Conservation (phyloP, 2,888 invertebrate species). For the Ypsolopha scabrella region DNA sequence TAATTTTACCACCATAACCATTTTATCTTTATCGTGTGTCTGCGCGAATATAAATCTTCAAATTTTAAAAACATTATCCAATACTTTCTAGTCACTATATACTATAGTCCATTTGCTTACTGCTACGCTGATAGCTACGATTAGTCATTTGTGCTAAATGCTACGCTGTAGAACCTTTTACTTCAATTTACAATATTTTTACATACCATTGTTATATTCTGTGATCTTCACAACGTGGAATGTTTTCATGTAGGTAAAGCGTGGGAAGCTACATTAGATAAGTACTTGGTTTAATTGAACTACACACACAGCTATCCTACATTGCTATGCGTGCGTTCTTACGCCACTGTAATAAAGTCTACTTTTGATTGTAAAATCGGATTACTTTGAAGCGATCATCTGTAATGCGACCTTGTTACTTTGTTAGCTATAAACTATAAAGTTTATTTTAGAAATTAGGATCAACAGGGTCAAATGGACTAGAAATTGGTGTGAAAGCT, state of each 20-base stretch:
- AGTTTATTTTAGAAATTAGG: constrained; percentile 6
- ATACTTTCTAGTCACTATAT: no score
- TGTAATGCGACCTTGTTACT: background rate
- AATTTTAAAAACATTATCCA: no score
- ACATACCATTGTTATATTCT: background rate
- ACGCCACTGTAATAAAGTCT: background rate
- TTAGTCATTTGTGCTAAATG: no score
- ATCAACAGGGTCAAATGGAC: constrained; percentile 8
- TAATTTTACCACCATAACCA: no score
- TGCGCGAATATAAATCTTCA: no score
- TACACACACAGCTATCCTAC: background rate
- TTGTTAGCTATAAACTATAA: constrained; percentile 10
- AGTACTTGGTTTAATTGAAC: constrained; percentile 52
- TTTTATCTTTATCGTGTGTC: no score
- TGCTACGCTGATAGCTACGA: no score
- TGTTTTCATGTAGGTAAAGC: constrained; percentile 21
- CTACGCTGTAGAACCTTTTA: no score
- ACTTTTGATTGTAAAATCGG: no score
- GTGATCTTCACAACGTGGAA: constrained; percentile 12
- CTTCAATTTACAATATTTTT: no score
- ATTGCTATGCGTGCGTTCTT: background rate
- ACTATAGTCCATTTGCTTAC: no score
- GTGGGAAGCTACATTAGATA: constrained; percentile 45
- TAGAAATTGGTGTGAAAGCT: constrained; percentile 8
- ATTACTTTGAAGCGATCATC: background rate